A percentile compares a stretch with the other conserved stretches of the same genome.
phyloP scores from a whole-genome alignment of 1,140 invertebrate species.

The Oreohelix idahoensis region DNA sequence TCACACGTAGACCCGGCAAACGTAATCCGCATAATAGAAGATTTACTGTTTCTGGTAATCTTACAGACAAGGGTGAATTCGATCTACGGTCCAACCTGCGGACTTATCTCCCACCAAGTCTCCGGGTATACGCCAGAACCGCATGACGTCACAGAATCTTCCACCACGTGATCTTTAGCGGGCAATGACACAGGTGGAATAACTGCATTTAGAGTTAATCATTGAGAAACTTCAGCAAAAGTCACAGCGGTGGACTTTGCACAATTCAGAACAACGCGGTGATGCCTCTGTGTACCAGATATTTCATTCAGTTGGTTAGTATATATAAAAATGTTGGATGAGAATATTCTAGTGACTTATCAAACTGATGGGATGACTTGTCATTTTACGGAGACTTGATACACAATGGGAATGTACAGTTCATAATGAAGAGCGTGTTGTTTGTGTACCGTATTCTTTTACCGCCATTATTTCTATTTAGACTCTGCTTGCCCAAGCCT shows the following conservation, averaged over 20 bases:
- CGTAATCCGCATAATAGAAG: background rate
- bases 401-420: conserved; percentile 15
- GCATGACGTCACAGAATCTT: background rate
- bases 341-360: background rate
- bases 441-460: conserved; percentile 25
- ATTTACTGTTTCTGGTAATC: conserved; percentile 25
- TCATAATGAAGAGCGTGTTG: conserved; percentile 27
- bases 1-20: conserved; percentile 8
- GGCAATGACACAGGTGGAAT: background rate
- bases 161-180: background rate
- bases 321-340: background rate
- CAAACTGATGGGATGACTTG: background rate
- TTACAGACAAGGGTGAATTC: conserved; percentile 19
- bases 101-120: background rate
- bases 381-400: background rate
- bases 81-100: background rate
- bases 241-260: background rate
- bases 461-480: background rate
- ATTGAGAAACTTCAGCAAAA: background rate
- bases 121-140: background rate
- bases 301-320: background rate
- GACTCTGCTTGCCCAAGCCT: background rate
- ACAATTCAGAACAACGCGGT: background rate
- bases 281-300: background rate
- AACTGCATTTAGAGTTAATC: background rate